These are phyloP conservation scores for Anseranas semipalmata DNA, from an alignment of 2,113 vertebrate species.

Conservation along the genomic window DNA sequence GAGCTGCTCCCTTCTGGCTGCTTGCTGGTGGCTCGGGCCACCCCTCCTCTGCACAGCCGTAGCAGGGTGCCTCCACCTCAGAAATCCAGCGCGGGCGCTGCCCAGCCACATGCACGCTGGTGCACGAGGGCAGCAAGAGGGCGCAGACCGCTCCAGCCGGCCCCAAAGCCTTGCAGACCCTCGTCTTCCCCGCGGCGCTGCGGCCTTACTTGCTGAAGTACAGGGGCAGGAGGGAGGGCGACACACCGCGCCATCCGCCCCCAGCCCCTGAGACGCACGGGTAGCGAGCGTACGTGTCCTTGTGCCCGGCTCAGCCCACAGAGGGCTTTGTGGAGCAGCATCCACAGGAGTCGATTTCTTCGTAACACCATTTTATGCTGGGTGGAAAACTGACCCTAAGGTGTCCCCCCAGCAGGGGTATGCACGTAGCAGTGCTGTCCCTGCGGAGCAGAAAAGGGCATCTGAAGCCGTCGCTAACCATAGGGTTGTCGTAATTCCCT, in stretches of 20 bases:
- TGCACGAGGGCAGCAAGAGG: neutral
- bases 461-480: neutral
- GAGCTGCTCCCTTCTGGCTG: neutral
- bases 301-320: accelerated
- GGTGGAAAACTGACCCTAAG: neutral
- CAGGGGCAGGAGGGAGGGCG: no score
- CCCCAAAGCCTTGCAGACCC: neutral
- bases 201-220: neutral
- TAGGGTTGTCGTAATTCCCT: neutral
- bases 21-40: neutral
- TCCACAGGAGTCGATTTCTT: neutral
- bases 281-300: accelerated
- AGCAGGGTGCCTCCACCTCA: accelerated
- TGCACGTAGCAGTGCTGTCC: accelerated
- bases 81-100: neutral
- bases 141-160: neutral
- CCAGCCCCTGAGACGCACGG: no score
- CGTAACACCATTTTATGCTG: neutral
- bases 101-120: neutral
- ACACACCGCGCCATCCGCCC: no score
- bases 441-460: neutral
- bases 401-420: neutral
- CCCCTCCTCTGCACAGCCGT: neutral
- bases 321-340: neutral
- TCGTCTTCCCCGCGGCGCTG: neutral